A percentile compares a stretch with the other conserved stretches of the same genome.
These are phyloP conservation scores for Danio tinwini DNA, from an alignment of 2,797 vertebrate species.

Conservation along the genomic window DNA sequence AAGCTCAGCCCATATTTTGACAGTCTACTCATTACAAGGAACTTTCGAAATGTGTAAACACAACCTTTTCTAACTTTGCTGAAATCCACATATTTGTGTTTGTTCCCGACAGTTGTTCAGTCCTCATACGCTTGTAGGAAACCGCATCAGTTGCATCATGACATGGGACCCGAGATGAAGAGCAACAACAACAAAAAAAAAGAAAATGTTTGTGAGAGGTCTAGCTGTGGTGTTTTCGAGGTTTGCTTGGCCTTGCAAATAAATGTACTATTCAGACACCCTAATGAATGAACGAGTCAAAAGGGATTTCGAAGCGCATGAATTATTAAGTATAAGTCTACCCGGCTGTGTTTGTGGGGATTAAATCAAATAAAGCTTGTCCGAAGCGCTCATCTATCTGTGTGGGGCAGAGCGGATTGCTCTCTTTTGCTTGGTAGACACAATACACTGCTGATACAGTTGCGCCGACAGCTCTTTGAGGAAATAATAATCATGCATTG, in stretches of 20 bases:
- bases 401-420: conserved; percentile 7
- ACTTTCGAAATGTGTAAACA: conserved; percentile 34
- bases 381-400: conserved; percentile 29
- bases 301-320: conserved; percentile 56
- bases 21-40: conserved; percentile 27
- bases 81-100: conserved; percentile 40
- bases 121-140: background rate
- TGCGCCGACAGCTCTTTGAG: conserved; percentile 17
- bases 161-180: conserved; percentile 25
- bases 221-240: background rate
- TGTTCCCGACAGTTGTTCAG: conserved; percentile 7
- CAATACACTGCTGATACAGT: conserved; percentile 22
- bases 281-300: conserved; percentile 64
- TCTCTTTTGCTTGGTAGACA: conserved; percentile 41
- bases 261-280: conserved; percentile 57
- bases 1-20: conserved; percentile 18
- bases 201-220: background rate
- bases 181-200: background rate
- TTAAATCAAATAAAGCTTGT: conserved; percentile 41
- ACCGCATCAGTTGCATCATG: conserved; percentile 45
- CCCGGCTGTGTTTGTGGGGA: conserved; percentile 9
- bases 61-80: conserved; percentile 13
- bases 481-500: conserved; percentile 37
- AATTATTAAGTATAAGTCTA: conserved; percentile 63
- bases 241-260: conserved; percentile 53